Evolutionary conservation across 2,888 invertebrate genomes (phyloP).

Genomic region (Phasia obesa): DNA sequence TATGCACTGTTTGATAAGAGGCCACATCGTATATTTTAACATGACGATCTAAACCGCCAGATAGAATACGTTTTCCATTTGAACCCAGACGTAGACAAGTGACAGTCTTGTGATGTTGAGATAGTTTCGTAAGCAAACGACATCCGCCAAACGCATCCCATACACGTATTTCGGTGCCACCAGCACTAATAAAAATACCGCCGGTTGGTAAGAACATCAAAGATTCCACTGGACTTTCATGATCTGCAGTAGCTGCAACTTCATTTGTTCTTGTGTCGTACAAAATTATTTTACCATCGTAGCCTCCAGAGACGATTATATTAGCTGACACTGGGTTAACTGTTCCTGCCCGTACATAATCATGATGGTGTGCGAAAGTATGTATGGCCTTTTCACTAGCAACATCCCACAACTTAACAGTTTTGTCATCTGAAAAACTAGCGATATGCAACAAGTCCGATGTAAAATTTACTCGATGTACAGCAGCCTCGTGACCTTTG

Average conservation of each 20-base stretch:
- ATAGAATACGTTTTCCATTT: constrained; percentile 91
- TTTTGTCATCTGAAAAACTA: constrained; percentile 96
- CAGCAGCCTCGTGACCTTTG: constrained; percentile 90
- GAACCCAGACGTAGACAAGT: constrained; percentile 93
- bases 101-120: constrained; percentile 97
- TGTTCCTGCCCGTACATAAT: constrained; percentile 93
- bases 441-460: constrained; percentile 90
- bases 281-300: constrained; percentile 93
- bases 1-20: constrained; percentile 93
- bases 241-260: constrained; percentile 89
- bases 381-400: constrained; percentile 89
- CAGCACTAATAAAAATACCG: constrained; percentile 94
- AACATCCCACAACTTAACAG: constrained; percentile 95
- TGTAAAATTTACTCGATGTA: constrained; percentile 92
- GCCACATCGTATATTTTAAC: constrained; percentile 95
- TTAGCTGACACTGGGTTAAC: constrained; percentile 89
- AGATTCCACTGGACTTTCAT: constrained; percentile 95
- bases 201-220: constrained; percentile 94
- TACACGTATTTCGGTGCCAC: constrained; percentile 94
- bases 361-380: constrained; percentile 87
- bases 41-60: constrained; percentile 95
- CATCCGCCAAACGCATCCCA: constrained; percentile 97
- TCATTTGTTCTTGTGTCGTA: constrained; percentile 91
- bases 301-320: constrained; percentile 92
- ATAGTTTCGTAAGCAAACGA: constrained; percentile 90